phyloP scores from a whole-genome alignment of 1,140 invertebrate species.

The Trypoxylus dichotomus region DNA sequence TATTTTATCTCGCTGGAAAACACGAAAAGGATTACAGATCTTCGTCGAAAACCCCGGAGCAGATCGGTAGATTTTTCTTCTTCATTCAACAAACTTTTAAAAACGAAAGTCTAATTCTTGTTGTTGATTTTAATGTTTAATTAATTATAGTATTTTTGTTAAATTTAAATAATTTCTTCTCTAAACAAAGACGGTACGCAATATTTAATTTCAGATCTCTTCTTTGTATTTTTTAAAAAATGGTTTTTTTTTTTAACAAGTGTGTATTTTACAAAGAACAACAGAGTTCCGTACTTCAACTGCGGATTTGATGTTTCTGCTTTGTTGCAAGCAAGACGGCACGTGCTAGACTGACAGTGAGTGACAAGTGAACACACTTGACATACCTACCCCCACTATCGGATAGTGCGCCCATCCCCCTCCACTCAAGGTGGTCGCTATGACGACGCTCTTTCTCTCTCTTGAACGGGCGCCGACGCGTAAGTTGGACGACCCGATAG shows the following conservation, averaged over 20 bases:
- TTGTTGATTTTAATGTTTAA: no score
- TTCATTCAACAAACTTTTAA: no score
- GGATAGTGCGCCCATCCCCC: not conserved
- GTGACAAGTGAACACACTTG: slow-evolving; percentile 22
- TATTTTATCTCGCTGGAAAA: no score
- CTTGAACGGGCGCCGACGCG: not conserved
- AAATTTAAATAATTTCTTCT: not conserved
- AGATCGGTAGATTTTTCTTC: no score
- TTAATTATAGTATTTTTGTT: no score
- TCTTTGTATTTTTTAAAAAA: no score
- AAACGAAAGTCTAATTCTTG: no score
- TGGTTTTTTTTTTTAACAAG: not conserved
- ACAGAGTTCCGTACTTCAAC: not conserved
- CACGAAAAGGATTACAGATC: no score
- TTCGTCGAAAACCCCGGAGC: no score
- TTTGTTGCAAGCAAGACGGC: not conserved
- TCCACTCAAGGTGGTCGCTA: not conserved
- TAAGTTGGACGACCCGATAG: not conserved
- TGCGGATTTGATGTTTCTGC: not conserved
- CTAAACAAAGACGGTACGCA: not conserved
- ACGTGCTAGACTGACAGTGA: slow-evolving; percentile 18
- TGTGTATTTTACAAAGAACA: not conserved
- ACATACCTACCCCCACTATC: slow-evolving; percentile 8
- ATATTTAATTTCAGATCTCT: no score
- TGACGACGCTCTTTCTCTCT: not conserved